These are phyloP conservation scores for Euproctis similis DNA, from an alignment of 2,888 invertebrate species.

Conservation along the genomic window DNA sequence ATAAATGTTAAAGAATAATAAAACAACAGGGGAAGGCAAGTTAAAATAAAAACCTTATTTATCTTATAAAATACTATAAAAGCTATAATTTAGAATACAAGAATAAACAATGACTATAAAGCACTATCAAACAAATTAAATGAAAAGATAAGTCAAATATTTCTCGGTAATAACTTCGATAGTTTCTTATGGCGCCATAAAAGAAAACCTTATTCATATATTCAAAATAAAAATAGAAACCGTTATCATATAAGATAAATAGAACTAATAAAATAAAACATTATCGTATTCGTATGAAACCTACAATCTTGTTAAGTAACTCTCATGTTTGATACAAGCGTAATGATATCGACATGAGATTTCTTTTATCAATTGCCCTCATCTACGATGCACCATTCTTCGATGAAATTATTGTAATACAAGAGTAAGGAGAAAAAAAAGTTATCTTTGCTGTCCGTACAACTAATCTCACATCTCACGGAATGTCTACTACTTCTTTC, in stretches of 20 bases:
- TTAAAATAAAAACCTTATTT: too few species aligned
- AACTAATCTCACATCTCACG: conserved; percentile 56
- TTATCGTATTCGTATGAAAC: conserved; percentile 51
- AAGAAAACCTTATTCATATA: conserved; percentile 13
- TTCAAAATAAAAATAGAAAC: conserved; percentile 38
- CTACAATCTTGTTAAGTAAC: conserved; percentile 62
- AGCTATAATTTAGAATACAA: too few species aligned
- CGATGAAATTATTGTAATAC: conserved; percentile 50
- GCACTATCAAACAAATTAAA: neutral
- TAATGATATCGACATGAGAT: conserved; percentile 61
- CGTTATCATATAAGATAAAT: conserved; percentile 40
- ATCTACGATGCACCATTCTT: conserved; percentile 40
- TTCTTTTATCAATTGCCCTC: conserved; percentile 50
- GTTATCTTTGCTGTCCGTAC: conserved; percentile 53
- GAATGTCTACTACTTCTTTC: conserved; percentile 51
- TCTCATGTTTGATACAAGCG: conserved; percentile 44
- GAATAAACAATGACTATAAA: neutral
- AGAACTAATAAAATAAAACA: conserved; percentile 52
- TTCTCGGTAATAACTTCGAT: conserved; percentile 10
- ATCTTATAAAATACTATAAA: too few species aligned
- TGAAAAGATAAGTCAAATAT: neutral
- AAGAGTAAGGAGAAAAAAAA: conserved; percentile 57
- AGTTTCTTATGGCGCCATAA: conserved; percentile 17
- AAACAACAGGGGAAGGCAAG: too few species aligned
- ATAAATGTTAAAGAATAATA: too few species aligned